Evolutionary conservation across 1,140 invertebrate genomes (phyloP), one percentile per base, ranked within the genome.

Genomic region (Mesaphorura yosii): DNA sequence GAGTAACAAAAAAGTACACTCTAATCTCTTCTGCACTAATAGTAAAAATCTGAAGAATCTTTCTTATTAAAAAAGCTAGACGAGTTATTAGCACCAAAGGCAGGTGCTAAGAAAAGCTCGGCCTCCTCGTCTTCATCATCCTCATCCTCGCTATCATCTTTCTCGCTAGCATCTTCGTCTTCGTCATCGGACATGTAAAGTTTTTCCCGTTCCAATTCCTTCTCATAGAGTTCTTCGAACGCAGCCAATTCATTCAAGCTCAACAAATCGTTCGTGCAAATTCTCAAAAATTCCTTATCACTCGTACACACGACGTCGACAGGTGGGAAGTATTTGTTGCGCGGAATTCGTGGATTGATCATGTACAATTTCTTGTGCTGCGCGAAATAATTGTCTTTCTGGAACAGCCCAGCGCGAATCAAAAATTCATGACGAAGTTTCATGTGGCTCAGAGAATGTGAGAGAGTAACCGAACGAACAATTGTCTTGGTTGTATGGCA

Each of bases 221-320:
- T 17, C 12, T 15, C 14, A 40, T 34, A 62, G 1, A 53, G 26
- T 38, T 59, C 57, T 44, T 63, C 61, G 51, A 63, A 63, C 10
- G 53, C 55, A 15, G 37, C 57, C 20, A 63, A 26, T 19, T 63
- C 55, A 25, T 57, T 53, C 1, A 55, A 5, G 5, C 48, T 55
- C 10, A 63, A 23, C 3, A 25, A 3, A 19, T 48, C 38, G 2
- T 51, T 45, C 1, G 57, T 59, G 27, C 61, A 63, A 4, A 28
- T 26, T 46, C 53, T 53, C 6, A 63, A n/a, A 45, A 63, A 63
- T 3, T 55, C n/a, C n/a, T 55, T 31, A 31, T 59, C 58, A 20
- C 14, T 53, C 1, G 38, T 28, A 37, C 52, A 58, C 25, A 59
- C 45, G 29, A 63, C 38, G 23, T 52, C 57, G 1, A 22, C 14